Evolutionary conservation across 2,113 vertebrate species (phyloP), one percentile per base, ranked within the genome.

Genomic region (Rhinolophus ferrumequinum): DNA sequence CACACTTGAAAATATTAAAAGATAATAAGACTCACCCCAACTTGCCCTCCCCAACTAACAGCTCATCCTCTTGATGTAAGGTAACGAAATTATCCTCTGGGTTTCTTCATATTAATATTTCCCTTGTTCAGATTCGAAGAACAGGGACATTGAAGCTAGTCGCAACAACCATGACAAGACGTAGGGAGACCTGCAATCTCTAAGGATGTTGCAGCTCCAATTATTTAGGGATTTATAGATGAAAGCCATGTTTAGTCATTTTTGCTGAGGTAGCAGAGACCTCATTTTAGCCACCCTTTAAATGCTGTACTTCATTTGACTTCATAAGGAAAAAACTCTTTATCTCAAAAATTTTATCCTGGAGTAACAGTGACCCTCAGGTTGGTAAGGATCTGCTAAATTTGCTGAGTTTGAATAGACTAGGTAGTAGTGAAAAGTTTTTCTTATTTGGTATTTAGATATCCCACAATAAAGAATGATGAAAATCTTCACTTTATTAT

Each of bases 261-360:
- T 95, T 96, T 92, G n/a, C 72, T 88, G 50, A 83, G 76, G 54
- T 58, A 81, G 92, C 60, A 87, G 94, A 35, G 22, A 41, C 62
- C 72, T 96, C 38, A 81, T 94, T 90, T 97, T 85, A 84, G 52
- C 24, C 5, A 93, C 21, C 28, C 19, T 87, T 88, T 64, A 64
- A 69, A 33, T 93, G 35, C 6, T 69, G 16, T 22, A 44, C 13
- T 83, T 94, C 19, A 33, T 93, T 93, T 92, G 47, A 92, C n/a
- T 97, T 93, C 18, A 19, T 92, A 58, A 85, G 38, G 19, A 87
- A 81, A 93, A 75, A 85, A 33, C 3, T 91, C 26, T n/a, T 24
- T n/a, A 88, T n/a, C 88, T 97, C 24, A 94, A 35, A 95, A 69
- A 69, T 95, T 90, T 94, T 92, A 86, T 93, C 94, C 90, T 95